phyloP scores from a whole-genome alignment of 2,797 vertebrate species.

The Periparus ater region DNA sequence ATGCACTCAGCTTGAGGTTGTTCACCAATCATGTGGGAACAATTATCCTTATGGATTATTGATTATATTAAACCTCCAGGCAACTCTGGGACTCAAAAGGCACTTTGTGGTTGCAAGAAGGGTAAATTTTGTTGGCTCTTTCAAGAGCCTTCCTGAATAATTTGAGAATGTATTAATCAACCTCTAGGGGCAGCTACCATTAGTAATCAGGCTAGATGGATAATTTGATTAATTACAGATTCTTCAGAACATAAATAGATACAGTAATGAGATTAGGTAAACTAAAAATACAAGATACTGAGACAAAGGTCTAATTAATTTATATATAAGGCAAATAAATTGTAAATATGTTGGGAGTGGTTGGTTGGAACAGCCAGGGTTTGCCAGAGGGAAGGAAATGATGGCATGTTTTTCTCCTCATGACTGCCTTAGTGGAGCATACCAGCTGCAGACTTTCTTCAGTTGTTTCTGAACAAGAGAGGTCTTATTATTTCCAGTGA shows the following conservation, averaged over 20 bases:
- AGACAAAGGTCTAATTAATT: not conserved
- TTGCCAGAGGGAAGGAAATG: not conserved
- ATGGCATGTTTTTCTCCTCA: not conserved
- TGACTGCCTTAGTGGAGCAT: not conserved
- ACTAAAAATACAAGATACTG: not conserved
- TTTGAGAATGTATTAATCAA: slow-evolving; percentile 68
- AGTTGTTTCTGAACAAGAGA: not conserved
- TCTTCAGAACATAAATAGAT: slow-evolving; percentile 30
- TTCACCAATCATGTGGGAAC: slow-evolving; percentile 54
- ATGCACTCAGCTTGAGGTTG: slow-evolving; percentile 42
- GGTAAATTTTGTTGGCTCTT: slow-evolving; percentile 39
- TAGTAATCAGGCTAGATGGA: slow-evolving; percentile 27
- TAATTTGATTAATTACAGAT: slow-evolving; percentile 59
- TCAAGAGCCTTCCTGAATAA: slow-evolving; percentile 61
- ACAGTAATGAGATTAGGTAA: slow-evolving; percentile 12
- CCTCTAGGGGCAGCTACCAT: slow-evolving; percentile 40
- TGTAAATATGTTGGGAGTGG: not conserved
- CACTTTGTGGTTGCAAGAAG: slow-evolving; percentile 48
- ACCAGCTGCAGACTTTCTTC: not conserved
- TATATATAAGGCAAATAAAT: not conserved
- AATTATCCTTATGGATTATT: slow-evolving; percentile 68
- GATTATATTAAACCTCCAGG: slow-evolving; percentile 50
- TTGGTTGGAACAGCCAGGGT: not conserved
- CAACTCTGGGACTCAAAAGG: slow-evolving; percentile 29
- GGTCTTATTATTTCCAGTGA: not conserved